Evolutionary conservation across 2,888 invertebrate species (phyloP).

Genomic region (Acronicta aceris): DNA sequence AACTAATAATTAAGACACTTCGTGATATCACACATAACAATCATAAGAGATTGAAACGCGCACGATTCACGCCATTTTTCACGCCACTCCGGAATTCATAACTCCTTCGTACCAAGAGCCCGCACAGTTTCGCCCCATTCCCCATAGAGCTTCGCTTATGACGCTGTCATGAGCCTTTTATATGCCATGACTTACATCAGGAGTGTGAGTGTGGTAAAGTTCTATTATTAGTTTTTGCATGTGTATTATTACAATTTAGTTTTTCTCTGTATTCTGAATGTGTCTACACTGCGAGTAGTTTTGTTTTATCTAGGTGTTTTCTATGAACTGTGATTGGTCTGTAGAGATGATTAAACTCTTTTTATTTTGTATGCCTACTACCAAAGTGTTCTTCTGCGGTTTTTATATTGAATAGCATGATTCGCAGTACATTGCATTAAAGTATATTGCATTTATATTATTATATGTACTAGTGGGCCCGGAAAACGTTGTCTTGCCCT

Average conservation of each 20-base stretch:
- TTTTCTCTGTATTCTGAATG: constrained; percentile 1
- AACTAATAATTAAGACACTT: constrained; percentile 32
- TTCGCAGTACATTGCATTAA: too few relatives aligned
- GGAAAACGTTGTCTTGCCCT: too few relatives aligned
- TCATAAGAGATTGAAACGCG: constrained; percentile 38
- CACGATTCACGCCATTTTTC: constrained; percentile 68
- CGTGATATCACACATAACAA: constrained; percentile 17
- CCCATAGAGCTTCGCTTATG: constrained; percentile 71
- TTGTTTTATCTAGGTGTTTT: not conserved
- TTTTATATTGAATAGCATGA: too few relatives aligned
- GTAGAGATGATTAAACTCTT: too few relatives aligned
- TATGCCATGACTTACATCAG: constrained; percentile 60
- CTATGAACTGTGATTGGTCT: too few relatives aligned
- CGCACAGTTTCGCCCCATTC: constrained; percentile 59
- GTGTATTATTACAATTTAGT: not conserved
- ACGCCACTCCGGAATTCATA: constrained; percentile 78
- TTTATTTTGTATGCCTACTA: not conserved
- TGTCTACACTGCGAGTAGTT: not conserved
- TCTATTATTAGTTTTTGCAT: constrained; percentile 19
- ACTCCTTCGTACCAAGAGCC: constrained; percentile 70
- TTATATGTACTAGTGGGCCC: too few relatives aligned
- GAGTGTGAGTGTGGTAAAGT: constrained; percentile 1
- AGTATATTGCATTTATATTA: too few relatives aligned
- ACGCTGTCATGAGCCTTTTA: constrained; percentile 66
- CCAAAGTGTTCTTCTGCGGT: too few relatives aligned